Evolutionary conservation across 2,888 invertebrate species (phyloP).

Genomic region (Nephrotoma flavescens): DNA sequence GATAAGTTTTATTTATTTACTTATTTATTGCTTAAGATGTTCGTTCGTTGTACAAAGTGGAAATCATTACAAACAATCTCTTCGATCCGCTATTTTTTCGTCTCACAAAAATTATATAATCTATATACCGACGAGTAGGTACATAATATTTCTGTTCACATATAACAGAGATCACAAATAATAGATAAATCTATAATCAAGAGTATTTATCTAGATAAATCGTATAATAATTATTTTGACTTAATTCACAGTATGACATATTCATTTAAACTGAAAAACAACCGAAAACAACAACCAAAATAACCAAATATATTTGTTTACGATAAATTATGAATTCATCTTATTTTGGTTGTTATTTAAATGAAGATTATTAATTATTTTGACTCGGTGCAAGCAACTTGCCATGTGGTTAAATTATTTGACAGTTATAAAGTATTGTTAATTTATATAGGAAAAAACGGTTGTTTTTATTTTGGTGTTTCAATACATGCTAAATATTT

Average conservation of each 20-base stretch:
- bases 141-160: neutral
- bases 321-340: neutral
- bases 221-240: neutral
- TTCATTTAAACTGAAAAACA: neutral
- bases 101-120: neutral
- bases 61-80: neutral
- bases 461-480: neutral
- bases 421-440: neutral
- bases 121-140: neutral
- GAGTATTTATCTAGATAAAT: neutral
- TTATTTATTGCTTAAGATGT: neutral
- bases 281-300: no score
- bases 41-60: neutral
- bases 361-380: neutral
- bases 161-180: neutral
- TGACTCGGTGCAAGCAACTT: neutral
- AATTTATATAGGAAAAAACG: neutral
- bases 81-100: neutral
- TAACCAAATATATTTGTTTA: neutral
- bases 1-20: neutral
- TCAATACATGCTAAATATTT: neutral
- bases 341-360: neutral
- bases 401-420: neutral
- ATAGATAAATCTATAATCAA: neutral
- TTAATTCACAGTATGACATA: neutral